Evolutionary conservation across 2,797 vertebrate species (phyloP).

Genomic region (Pogonophryne albipinna): DNA sequence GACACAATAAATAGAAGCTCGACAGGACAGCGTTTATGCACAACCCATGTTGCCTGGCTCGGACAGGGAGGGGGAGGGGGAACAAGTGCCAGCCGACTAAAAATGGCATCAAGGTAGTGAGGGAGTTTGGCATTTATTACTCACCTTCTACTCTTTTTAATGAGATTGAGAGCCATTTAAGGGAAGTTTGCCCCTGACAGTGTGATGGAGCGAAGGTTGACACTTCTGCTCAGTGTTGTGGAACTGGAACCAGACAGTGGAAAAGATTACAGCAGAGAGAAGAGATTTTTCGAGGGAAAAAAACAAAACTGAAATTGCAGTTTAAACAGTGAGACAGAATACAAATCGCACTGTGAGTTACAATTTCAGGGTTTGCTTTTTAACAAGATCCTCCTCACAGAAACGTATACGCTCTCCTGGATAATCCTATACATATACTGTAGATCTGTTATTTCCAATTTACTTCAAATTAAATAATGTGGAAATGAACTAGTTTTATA

Average conservation of each 20-base stretch:
- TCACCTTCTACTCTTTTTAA: constrained; percentile 50
- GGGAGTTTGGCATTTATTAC: constrained; percentile 56
- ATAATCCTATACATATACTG: background rate
- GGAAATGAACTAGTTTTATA: constrained; percentile 9
- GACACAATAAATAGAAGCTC: constrained; percentile 49
- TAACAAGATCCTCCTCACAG: background rate
- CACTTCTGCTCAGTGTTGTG: constrained; percentile 23
- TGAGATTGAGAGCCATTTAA: constrained; percentile 46
- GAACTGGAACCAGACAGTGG: background rate
- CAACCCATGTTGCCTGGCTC: constrained; percentile 41
- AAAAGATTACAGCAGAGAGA: background rate
- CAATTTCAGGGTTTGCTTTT: constrained; percentile 2
- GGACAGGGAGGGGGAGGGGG: constrained; percentile 2
- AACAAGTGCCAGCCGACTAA: constrained; percentile 17
- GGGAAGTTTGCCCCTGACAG: constrained; percentile 15
- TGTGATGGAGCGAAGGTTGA: constrained; percentile 26
- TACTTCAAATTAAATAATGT: background rate
- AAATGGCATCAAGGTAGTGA: constrained; percentile 30
- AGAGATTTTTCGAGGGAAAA: background rate
- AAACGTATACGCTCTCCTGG: background rate
- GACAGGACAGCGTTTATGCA: constrained; percentile 63
- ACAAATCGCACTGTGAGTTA: constrained; percentile 7
- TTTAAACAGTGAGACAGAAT: background rate
- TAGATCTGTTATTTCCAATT: no score
- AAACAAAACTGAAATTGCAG: constrained; percentile 11